phyloP scores from a whole-genome alignment of 1,140 invertebrate species.

The Psix sp. region DNA sequence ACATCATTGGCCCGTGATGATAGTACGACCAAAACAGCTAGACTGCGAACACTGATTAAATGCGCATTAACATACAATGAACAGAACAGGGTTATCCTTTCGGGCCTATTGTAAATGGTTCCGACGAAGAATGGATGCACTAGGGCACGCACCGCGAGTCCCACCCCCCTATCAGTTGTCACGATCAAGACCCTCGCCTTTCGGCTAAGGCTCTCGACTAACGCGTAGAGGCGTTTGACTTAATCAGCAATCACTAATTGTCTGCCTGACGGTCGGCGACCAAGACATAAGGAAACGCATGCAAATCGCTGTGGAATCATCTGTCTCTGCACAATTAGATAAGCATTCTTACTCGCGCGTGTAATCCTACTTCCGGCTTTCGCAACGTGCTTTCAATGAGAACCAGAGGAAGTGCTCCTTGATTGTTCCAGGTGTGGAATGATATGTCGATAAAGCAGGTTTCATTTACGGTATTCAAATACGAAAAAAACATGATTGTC shows the following conservation, averaged over 20 bases:
- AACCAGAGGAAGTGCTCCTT: conserved; percentile 14
- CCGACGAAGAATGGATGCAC: conserved; percentile 66
- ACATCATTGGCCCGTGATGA: conserved; percentile 50
- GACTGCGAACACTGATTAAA: conserved; percentile 60
- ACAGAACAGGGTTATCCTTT: conserved; percentile 59
- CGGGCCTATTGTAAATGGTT: conserved; percentile 65
- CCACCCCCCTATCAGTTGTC: conserved; percentile 72
- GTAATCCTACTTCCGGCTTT: conserved; percentile 72
- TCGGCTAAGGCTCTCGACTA: conserved; percentile 52
- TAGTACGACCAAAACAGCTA: conserved; percentile 59
- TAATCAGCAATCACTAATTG: conserved; percentile 78
- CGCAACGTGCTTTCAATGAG: conserved; percentile 15
- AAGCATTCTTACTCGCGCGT: conserved; percentile 71
- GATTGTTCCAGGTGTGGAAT: background rate
- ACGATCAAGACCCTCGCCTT: conserved; percentile 66
- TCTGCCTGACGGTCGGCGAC: conserved; percentile 70
- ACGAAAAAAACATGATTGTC: too few species aligned
- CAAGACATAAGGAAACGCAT: conserved; percentile 75
- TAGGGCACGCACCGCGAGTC: conserved; percentile 68
- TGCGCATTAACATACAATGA: conserved; percentile 76
- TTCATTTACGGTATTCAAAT: too few species aligned
- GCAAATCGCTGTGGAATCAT: conserved; percentile 73
- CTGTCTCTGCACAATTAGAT: conserved; percentile 75
- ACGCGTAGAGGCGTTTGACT: conserved; percentile 72
- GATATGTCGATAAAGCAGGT: too few species aligned